These are phyloP conservation scores for Thaumatotibia leucotreta DNA, from an alignment of 1,140 invertebrate genomes.

Conservation along the genomic window DNA sequence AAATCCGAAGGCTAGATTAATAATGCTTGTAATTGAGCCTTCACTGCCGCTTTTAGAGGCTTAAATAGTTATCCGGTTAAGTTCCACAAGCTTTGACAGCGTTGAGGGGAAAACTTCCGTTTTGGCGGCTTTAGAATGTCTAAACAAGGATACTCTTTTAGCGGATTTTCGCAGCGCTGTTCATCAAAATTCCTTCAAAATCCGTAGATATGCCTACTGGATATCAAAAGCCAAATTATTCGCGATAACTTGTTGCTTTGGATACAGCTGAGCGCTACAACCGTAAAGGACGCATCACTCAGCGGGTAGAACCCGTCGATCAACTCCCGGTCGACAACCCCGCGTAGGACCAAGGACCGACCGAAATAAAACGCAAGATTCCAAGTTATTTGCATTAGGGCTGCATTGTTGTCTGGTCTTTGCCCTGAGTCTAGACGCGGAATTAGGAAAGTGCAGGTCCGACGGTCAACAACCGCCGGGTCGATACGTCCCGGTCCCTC, in stretches of 20 bases:
- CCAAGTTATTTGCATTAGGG: slow-evolving; percentile 6
- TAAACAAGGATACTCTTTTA: neutral
- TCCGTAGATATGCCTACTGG: too few relatives aligned
- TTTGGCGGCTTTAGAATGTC: neutral
- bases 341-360: neutral
- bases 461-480: slow-evolving; percentile 30
- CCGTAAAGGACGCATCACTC: neutral
- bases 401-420: slow-evolving; percentile 18
- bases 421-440: slow-evolving; percentile 32
- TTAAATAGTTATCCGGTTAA: neutral
- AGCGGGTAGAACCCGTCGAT: neutral
- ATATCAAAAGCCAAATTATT: too few relatives aligned
- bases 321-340: slow-evolving; percentile 25
- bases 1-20: neutral
- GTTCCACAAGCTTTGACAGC: neutral
- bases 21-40: neutral
- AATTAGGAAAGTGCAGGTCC: slow-evolving; percentile 24
- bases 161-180: neutral
- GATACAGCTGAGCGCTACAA: too few relatives aligned
- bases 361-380: neutral
- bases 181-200: neutral
- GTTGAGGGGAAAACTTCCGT: neutral
- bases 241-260: too few relatives aligned
- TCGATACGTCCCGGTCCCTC: slow-evolving; percentile 25
- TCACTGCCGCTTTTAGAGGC: neutral